Base-by-base conservation (phyloP, 1,140 invertebrate species). In the Apocrypta bakeri region DNA sequence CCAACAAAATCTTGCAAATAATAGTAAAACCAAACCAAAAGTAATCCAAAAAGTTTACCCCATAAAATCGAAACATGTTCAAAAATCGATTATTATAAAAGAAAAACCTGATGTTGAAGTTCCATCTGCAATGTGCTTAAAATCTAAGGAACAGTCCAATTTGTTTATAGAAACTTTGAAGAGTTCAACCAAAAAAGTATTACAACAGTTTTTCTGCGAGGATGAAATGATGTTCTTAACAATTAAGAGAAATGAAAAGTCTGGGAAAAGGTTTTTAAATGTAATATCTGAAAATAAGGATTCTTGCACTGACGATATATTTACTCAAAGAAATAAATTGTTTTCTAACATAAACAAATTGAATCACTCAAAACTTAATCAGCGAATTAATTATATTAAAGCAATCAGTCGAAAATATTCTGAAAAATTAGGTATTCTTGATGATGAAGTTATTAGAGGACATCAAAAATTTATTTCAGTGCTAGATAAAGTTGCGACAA, bases 321-420 rank as follows among this genome's bases (percentile, higher is more conserved):
- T 29, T 3, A 85, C 81, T 17, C 86, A 84, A 31, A 85, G 82
- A 31, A 82, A 86, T 12, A 81, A 88, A 24, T 88, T 90, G 88
- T n/a, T 90, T 0, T 12, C 78, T 8, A 83, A 83, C 7, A 80
- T 90, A 24, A 74, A 75, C 0, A 76, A 87, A n/a, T 6, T 90
- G 7, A 14, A 76, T 21, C 80, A 37, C n/a, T 4, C 31, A 0
- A 86, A 89, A 68, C 42, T 90, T 7, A 37, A 82, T 33, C 69
- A 79, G 63, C 79, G 87, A 6, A 84, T 88, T 3, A 76, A 85
- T 0, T 89, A 90, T 68, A 83, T 90, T 24, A 48, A 87, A 33
- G 9, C 25, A 0, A n/a, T 87, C 0, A 73, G 66, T 2, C 80
- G 79, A 21, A 85, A 86, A 68, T 87, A 86, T 56, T 82, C 72